Evolutionary conservation across 2,797 vertebrate species (phyloP).

Genomic region (Gadopsis marmoratus): DNA sequence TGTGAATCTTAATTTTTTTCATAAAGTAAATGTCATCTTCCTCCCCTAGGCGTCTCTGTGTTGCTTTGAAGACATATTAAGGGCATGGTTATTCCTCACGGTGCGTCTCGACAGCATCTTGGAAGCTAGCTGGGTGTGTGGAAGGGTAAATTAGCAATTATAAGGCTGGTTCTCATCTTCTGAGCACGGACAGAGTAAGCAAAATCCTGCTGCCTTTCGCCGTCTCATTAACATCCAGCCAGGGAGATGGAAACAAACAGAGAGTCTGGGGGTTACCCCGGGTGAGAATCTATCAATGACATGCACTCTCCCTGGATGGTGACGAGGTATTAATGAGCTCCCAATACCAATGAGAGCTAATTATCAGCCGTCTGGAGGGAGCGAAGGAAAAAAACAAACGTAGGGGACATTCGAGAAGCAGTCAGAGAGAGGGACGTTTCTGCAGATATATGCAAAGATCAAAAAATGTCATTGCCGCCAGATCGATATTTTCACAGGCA

Average conservation of each 20-base stretch:
- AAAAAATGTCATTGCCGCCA: slow-evolving; percentile 31
- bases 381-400: slow-evolving; percentile 39
- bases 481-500: slow-evolving; percentile 50
- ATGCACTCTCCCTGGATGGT: slow-evolving; percentile 65
- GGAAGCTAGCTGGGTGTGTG: slow-evolving; percentile 53
- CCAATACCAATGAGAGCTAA: slow-evolving; percentile 77
- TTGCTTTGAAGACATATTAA: slow-evolving; percentile 68
- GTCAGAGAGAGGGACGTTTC: slow-evolving; percentile 27
- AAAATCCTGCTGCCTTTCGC: slow-evolving; percentile 58
- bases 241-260: slow-evolving; percentile 63
- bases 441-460: slow-evolving; percentile 44
- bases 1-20: slow-evolving; percentile 36
- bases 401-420: neutral
- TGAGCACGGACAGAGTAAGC: slow-evolving; percentile 70
- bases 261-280: slow-evolving; percentile 61
- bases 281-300: slow-evolving; percentile 78
- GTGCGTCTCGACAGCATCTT: slow-evolving; percentile 53
- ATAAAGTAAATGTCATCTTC: slow-evolving; percentile 54
- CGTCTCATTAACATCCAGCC: slow-evolving; percentile 75
- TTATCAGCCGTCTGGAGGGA: slow-evolving; percentile 71
- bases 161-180: slow-evolving; percentile 70
- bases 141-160: slow-evolving; percentile 76
- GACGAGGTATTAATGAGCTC: slow-evolving; percentile 82
- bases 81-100: slow-evolving; percentile 42
- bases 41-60: slow-evolving; percentile 38